These are phyloP conservation scores for Epinotia nisella DNA, from an alignment of 2,888 invertebrate species.

Conservation along the genomic window DNA sequence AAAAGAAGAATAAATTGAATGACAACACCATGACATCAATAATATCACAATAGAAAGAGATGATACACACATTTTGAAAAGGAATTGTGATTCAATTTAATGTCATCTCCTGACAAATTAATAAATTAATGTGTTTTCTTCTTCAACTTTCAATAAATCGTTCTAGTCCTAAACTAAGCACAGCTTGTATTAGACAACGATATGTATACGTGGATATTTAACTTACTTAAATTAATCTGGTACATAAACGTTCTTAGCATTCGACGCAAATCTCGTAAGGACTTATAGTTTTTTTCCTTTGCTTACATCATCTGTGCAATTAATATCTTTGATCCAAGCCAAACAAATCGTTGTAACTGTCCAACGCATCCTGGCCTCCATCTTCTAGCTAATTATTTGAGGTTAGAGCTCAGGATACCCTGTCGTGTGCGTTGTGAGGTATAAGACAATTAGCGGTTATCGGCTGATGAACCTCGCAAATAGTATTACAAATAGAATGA, in stretches of 20 bases:
- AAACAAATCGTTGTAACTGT: conserved; percentile 25
- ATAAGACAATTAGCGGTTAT: conserved; percentile 42
- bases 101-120: no score
- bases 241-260: neutral
- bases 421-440: conserved; percentile 29
- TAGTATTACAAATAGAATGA: conserved; percentile 40
- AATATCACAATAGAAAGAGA: no score
- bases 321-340: conserved; percentile 41
- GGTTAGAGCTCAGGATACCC: neutral
- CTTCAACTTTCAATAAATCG: no score
- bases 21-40: neutral
- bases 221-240: no score
- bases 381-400: neutral
- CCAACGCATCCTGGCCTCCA: neutral
- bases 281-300: conserved; percentile 36
- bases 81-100: no score
- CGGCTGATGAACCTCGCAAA: conserved; percentile 41
- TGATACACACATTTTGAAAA: no score
- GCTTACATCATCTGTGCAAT: conserved; percentile 33
- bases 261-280: neutral
- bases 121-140: no score
- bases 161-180: no score
- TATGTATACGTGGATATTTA: no score
- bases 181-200: no score
- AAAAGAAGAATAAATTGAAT: neutral